Evolutionary conservation across 1,140 invertebrate species (phyloP).

Genomic region (Platyscapa corneri): DNA sequence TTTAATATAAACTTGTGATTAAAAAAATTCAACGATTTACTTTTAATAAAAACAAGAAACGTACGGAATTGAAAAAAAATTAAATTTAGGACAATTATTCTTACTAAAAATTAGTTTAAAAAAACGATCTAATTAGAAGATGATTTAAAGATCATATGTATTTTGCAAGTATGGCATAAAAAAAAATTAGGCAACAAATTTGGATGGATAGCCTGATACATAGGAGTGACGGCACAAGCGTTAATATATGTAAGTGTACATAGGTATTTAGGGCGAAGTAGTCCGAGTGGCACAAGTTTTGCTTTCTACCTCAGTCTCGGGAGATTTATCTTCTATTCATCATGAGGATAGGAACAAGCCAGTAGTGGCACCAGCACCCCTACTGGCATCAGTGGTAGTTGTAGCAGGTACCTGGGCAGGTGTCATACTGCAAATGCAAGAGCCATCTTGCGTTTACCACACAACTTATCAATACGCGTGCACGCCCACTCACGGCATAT

Average conservation of each 20-base stretch:
- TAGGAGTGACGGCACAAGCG: too few species aligned
- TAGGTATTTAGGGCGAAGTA: not conserved
- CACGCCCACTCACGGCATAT: not conserved
- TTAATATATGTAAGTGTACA: not conserved
- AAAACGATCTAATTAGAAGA: not conserved
- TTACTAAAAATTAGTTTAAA: too few species aligned
- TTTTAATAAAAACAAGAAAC: too few species aligned
- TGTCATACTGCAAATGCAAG: conserved; percentile 56
- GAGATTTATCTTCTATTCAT: conserved; percentile 70
- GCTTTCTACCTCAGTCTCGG: conserved; percentile 39
- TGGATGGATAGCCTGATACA: not conserved
- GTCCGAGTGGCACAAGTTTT: not conserved
- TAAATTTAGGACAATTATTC: too few species aligned
- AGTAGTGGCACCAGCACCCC: conserved; percentile 54
- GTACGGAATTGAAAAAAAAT: too few species aligned
- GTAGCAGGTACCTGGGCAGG: not conserved
- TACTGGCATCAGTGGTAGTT: not conserved
- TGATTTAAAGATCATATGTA: not conserved
- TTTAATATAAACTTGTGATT: too few species aligned
- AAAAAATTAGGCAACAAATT: not conserved
- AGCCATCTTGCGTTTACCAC: conserved; percentile 59
- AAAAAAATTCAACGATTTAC: too few species aligned
- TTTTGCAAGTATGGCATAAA: not conserved
- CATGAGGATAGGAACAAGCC: conserved; percentile 53
- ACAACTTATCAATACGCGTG: not conserved